Evolutionary conservation across 2,113 vertebrate genomes (phyloP).

Genomic region (Pluvialis apricaria): DNA sequence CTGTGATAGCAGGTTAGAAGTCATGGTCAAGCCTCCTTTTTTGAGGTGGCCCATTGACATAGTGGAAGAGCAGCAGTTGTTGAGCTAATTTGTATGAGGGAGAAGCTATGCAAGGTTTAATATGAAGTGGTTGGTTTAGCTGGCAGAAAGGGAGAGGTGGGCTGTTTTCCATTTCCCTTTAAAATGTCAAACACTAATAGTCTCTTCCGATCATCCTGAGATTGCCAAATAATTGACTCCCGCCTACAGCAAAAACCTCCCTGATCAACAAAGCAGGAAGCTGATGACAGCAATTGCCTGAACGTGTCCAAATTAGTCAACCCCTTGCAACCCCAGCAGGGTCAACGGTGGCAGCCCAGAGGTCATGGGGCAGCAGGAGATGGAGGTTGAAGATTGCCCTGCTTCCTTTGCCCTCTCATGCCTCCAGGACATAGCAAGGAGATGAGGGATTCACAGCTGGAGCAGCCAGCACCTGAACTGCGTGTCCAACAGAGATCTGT

Average conservation of each 20-base stretch:
- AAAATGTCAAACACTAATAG: conserved; percentile 60
- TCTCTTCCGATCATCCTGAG: conserved; percentile 53
- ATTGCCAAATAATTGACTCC: conserved; percentile 68
- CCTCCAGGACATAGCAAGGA: conserved; percentile 55
- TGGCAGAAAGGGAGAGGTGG: conserved; percentile 31
- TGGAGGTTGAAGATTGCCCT: conserved; percentile 39
- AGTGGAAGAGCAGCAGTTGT: neutral
- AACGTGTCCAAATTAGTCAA: conserved; percentile 66
- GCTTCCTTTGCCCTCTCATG: conserved; percentile 64
- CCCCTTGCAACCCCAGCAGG: conserved; percentile 29
- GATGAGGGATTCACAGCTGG: conserved; percentile 38
- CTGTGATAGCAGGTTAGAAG: neutral
- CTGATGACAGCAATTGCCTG: conserved; percentile 60
- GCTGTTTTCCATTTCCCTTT: conserved; percentile 68
- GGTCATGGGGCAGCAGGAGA: conserved; percentile 62
- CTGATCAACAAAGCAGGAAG: conserved; percentile 66
- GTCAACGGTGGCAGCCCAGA: conserved; percentile 60
- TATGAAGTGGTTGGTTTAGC: conserved; percentile 20
- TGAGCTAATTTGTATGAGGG: neutral
- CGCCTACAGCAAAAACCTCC: conserved; percentile 53
- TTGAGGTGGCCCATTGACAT: neutral
- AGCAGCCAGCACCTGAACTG: conserved; percentile 52
- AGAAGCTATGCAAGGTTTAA: neutral
- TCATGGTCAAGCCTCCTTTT: neutral
- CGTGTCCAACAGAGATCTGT: conserved; percentile 25